Evolutionary conservation across 1,140 invertebrate genomes (phyloP).

Genomic region (Micrasema longulum): DNA sequence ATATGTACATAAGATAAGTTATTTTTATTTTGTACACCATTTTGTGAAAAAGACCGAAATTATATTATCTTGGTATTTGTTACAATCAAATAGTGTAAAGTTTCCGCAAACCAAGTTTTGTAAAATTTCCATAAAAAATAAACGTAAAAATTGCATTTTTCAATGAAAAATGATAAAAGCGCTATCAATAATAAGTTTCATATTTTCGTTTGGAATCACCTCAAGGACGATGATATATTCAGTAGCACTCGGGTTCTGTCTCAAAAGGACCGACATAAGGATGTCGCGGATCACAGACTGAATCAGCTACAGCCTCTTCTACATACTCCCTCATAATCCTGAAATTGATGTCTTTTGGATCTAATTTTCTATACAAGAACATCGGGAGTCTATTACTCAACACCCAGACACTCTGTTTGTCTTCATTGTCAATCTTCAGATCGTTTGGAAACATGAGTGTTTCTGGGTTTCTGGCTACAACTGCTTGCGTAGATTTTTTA

Average conservation of each 20-base stretch:
- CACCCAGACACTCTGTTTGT: constrained; percentile 80
- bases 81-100: too few species aligned
- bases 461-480: constrained; percentile 72
- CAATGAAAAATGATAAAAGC: too few species aligned
- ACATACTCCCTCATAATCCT: constrained; percentile 76
- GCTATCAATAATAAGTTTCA: too few species aligned
- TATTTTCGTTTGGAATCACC: too few species aligned
- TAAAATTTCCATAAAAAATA: too few species aligned
- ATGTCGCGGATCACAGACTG: constrained; percentile 75
- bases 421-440: constrained; percentile 78
- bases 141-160: too few species aligned
- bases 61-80: too few species aligned
- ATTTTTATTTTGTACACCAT: too few species aligned
- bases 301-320: constrained; percentile 71
- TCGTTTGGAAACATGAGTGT: constrained; percentile 80
- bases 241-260: constrained; percentile 46
- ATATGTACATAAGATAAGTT: too few species aligned
- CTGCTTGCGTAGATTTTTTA: constrained; percentile 73
- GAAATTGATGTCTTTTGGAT: constrained; percentile 77
- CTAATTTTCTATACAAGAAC: constrained; percentile 76
- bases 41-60: too few species aligned
- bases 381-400: constrained; percentile 77
- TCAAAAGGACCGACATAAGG: constrained; percentile 23
- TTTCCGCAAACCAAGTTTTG: too few species aligned
- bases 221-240: too few species aligned